Base-by-base conservation (phyloP, 2,797 vertebrate genomes). In the Antennarius maculatus region DNA sequence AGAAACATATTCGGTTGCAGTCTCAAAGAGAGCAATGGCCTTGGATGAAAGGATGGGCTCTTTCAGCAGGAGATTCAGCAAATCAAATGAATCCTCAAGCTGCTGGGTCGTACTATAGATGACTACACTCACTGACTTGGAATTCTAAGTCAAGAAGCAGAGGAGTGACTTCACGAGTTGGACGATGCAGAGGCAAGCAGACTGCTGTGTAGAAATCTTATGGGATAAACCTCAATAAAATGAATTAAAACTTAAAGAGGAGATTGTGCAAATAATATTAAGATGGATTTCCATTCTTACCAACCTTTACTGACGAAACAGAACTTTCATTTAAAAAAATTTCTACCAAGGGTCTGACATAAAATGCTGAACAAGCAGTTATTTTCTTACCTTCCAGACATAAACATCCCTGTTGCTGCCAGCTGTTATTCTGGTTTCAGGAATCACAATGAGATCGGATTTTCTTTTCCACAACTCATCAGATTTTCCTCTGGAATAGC, bases 51-150 rank as follows among this genome's bases (percentile, higher is more conserved):
- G 63, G 61, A 58, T 66, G 58, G 47, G 47, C n/a, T 60, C 72
- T 72, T 73, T 80, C 68, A 71, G 57, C 23, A 41, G 41, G 66
- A 67, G 43, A 51, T 66, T 23, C 28, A 31, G 31, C 61, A 61
- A 67, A 81, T 74, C 52, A 78, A 69, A 80, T 51, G 23, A 71
- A 77, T 65, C 61, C 52, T 69, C 34, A 49, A 42, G 41, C 55
- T 67, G 71, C 29, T 48, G 14, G 9, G 7, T 11, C 27, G 23
- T 45, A 45, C 72, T 66, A 48, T 61, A 53, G 52, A 27, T 64
- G 52, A 50, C 50, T 48, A 34, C 45, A 57, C 31, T 48, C 42
- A 2, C 45, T 58, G 42, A 17, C 11, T 39, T 29, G 6, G 23
- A 60, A 56, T 74, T 48, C 63, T 39, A 55, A 54, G 16, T 54